Conservation (phyloP, 1,140 invertebrate species). For the Adoxophyes honmai region DNA sequence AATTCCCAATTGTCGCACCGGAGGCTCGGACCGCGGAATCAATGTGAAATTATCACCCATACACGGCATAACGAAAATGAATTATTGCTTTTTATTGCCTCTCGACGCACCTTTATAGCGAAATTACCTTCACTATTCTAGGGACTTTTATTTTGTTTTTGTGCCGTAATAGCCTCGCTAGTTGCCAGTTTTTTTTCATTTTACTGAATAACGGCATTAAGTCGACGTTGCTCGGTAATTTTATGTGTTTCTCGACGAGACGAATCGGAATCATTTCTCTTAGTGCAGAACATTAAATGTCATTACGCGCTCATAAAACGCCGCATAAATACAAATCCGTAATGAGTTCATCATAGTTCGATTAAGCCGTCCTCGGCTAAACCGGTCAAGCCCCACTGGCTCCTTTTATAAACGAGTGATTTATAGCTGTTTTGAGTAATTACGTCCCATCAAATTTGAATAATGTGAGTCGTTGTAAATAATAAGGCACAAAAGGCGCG, state of each 20-base stretch:
- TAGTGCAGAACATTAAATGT: constrained; percentile 34
- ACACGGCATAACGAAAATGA: constrained; percentile 73
- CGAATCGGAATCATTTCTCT: constrained; percentile 25
- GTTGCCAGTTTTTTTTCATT: constrained; percentile 19
- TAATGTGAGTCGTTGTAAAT: constrained; percentile 66
- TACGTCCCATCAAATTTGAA: constrained; percentile 74
- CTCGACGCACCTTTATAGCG: constrained; percentile 34
- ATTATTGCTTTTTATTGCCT: constrained; percentile 67
- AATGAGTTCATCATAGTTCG: constrained; percentile 54
- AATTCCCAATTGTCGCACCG: constrained; percentile 67
- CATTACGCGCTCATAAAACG: constrained; percentile 56
- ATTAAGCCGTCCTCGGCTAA: constrained; percentile 41
- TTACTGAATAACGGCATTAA: constrained; percentile 18
- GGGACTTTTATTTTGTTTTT: constrained; percentile 27
- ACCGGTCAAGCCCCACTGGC: constrained; percentile 45
- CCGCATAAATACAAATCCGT: constrained; percentile 46
- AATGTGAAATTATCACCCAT: constrained; percentile 72
- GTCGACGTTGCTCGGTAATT: neutral
- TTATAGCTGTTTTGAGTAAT: constrained; percentile 73
- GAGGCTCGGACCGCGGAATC: constrained; percentile 41
- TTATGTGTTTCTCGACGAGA: constrained; percentile 7
- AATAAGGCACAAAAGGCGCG: constrained; percentile 43
- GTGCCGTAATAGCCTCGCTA: constrained; percentile 20
- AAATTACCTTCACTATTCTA: constrained; percentile 31
- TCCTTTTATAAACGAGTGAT: constrained; percentile 65